Conservation (phyloP, 2,113 vertebrate genomes). For the Uropsilus gracilis region DNA sequence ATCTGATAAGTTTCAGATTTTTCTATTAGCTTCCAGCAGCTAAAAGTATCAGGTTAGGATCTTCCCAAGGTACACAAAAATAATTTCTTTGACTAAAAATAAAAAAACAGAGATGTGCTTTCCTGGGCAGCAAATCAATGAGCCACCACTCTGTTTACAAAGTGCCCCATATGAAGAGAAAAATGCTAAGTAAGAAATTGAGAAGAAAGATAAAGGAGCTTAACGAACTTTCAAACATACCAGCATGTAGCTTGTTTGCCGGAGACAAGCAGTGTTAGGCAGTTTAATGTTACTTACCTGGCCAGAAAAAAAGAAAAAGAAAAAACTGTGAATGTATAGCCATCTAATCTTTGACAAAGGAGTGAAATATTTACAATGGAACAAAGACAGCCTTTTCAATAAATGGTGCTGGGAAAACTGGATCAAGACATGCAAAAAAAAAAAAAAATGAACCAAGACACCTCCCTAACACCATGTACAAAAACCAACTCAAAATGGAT, state of each 20-base stretch:
- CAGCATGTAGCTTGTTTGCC: not conserved
- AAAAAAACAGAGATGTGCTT: slow-evolving; percentile 7
- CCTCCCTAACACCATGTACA: no score
- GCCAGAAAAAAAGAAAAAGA: not conserved
- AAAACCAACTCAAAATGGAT: no score
- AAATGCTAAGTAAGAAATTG: slow-evolving; percentile 29
- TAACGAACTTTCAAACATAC: slow-evolving; percentile 48
- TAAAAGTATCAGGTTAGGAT: slow-evolving; percentile 45
- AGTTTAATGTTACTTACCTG: not conserved
- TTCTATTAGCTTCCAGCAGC: not conserved
- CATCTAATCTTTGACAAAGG: no score
- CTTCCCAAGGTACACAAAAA: slow-evolving; percentile 23
- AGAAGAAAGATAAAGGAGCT: slow-evolving; percentile 12
- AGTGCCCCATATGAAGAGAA: not conserved
- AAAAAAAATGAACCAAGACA: no score
- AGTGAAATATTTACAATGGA: no score
- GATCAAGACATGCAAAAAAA: no score
- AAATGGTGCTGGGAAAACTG: no score
- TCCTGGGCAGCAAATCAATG: slow-evolving; percentile 42
- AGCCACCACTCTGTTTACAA: not conserved
- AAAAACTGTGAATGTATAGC: no score
- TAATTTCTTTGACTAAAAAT: slow-evolving; percentile 1
- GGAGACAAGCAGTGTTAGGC: not conserved
- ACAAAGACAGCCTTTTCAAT: no score
- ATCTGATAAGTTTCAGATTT: slow-evolving; percentile 26